Evolutionary conservation across 2,797 vertebrate species (phyloP).

Genomic region (Centroberyx gerrardi): DNA sequence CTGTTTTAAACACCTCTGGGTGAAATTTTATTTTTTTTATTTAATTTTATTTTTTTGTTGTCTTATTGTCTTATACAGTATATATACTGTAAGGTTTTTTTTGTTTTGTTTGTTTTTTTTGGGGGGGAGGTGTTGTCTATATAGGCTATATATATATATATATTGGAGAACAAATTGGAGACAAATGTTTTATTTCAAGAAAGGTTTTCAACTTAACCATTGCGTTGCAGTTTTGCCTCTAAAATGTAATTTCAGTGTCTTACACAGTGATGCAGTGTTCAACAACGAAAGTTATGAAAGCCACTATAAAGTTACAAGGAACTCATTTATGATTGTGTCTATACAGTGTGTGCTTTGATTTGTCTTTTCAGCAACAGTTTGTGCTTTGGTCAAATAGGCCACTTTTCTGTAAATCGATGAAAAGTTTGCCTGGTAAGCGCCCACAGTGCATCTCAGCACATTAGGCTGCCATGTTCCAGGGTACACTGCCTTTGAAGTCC

Average conservation of each 20-base stretch:
- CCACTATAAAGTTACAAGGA: not conserved
- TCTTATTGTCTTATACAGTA: too few relatives aligned
- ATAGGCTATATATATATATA: too few relatives aligned
- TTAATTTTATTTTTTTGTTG: not conserved
- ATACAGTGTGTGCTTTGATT: not conserved
- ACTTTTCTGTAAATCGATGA: constrained; percentile 9
- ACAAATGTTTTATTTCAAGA: not conserved
- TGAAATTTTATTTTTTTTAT: not conserved
- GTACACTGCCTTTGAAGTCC: constrained; percentile 22
- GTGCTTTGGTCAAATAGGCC: constrained; percentile 3
- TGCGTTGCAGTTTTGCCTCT: too few relatives aligned
- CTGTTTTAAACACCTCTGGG: constrained; percentile 3
- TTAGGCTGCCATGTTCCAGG: constrained; percentile 10
- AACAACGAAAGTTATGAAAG: not conserved
- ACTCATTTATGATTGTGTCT: not conserved
- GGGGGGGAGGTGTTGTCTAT: too few relatives aligned
- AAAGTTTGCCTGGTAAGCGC: constrained; percentile 10
- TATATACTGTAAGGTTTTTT: too few relatives aligned
- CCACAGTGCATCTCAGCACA: constrained; percentile 16
- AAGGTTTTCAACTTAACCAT: too few relatives aligned
- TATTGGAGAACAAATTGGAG: not conserved
- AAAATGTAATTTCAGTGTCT: too few relatives aligned
- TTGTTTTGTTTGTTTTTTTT: too few relatives aligned
- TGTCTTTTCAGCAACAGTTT: not conserved
- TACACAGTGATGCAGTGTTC: not conserved